Evolutionary conservation across 2,113 vertebrate species (phyloP).

Genomic region (Callipepla californica): DNA sequence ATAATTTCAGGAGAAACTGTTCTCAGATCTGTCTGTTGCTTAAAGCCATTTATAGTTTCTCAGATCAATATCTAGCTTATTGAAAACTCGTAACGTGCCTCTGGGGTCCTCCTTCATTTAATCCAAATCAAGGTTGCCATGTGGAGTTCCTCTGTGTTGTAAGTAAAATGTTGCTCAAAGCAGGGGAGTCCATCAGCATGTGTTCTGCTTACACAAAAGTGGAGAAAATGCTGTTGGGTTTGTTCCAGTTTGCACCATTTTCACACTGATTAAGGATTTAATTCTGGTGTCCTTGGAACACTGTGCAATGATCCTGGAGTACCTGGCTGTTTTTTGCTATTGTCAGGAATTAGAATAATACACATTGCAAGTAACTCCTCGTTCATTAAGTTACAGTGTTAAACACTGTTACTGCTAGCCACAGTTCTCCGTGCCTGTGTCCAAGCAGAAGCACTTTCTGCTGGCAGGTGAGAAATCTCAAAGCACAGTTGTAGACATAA

Average conservation of each 20-base stretch:
- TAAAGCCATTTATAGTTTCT: constrained; percentile 73
- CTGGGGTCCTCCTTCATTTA: constrained; percentile 71
- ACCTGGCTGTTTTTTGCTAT: constrained; percentile 14
- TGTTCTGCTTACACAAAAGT: constrained; percentile 49
- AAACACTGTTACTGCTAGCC: neutral
- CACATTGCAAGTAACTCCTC: neutral
- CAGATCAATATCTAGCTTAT: constrained; percentile 66
- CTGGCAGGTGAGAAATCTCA: neutral
- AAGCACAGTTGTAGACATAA: neutral
- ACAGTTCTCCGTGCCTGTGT: neutral
- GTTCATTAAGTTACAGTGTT: neutral
- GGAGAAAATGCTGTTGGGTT: constrained; percentile 59
- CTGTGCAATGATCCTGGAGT: constrained; percentile 28
- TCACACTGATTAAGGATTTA: constrained; percentile 6
- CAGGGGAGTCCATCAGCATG: constrained; percentile 70
- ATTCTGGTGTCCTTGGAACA: constrained; percentile 34
- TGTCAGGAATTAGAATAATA: neutral
- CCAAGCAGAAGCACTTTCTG: neutral
- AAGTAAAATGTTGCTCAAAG: constrained; percentile 64
- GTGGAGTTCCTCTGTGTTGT: constrained; percentile 75
- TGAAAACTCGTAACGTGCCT: constrained; percentile 66
- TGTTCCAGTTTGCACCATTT: constrained; percentile 31
- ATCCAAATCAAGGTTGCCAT: constrained; percentile 72
- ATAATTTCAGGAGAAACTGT: constrained; percentile 48
- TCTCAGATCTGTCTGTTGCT: constrained; percentile 42